phyloP scores from a whole-genome alignment of 2,888 invertebrate species.

The Tiliacea aurago region DNA sequence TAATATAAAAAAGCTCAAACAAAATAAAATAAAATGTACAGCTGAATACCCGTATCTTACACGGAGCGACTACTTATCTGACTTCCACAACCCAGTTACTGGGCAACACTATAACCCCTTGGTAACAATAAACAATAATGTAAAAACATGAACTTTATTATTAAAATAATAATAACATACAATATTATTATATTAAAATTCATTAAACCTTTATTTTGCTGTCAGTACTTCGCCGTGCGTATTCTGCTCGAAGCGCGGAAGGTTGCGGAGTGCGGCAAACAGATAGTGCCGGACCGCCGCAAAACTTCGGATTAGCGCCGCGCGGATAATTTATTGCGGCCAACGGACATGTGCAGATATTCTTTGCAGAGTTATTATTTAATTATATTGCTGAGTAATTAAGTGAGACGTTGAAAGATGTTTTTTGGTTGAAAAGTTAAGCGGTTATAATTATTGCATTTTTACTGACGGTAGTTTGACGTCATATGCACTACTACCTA shows the following conservation, averaged over 20 bases:
- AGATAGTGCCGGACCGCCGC: conserved; percentile 85
- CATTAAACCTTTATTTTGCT: conserved; percentile 61
- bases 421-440: neutral
- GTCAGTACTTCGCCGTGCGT: conserved; percentile 76
- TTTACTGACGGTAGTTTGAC: neutral
- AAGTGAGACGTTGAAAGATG: neutral
- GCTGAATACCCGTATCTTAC: neutral
- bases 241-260: conserved; percentile 86
- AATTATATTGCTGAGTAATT: conserved; percentile 44
- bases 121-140: too few species aligned
- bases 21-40: too few species aligned
- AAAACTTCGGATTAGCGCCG: conserved; percentile 81
- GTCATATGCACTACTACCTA: neutral
- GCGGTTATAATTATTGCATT: neutral
- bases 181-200: neutral
- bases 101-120: too few species aligned
- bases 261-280: conserved; percentile 87
- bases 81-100: too few species aligned
- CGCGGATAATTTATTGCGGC: conserved; percentile 81
- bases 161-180: too few species aligned
- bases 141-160: too few species aligned
- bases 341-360: conserved; percentile 56
- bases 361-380: conserved; percentile 59
- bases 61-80: neutral
- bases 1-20: too few species aligned